Conservation (phyloP, 2,888 invertebrate species). For the Volucella inflata region DNA sequence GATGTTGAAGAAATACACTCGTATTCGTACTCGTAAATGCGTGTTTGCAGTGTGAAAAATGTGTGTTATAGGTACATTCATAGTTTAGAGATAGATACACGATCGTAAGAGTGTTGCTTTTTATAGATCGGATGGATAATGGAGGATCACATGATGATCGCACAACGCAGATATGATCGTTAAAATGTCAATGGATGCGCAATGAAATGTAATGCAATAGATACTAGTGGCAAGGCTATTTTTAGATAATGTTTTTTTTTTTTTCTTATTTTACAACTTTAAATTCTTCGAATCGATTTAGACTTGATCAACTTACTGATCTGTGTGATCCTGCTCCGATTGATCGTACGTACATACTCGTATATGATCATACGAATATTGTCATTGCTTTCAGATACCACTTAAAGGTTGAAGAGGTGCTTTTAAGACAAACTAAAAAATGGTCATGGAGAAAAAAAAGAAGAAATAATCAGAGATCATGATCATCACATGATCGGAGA, state of each 20-base stretch:
- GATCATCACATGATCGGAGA: too few relatives aligned
- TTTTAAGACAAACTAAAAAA: too few relatives aligned
- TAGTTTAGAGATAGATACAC: neutral
- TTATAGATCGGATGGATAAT: slow-evolving; percentile 56
- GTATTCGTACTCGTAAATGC: slow-evolving; percentile 23
- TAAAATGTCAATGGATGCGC: slow-evolving; percentile 66
- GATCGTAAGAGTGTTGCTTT: slow-evolving; percentile 17
- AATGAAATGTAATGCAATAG: slow-evolving; percentile 53
- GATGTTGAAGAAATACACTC: neutral
- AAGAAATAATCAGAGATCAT: too few relatives aligned
- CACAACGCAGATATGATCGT: slow-evolving; percentile 55
- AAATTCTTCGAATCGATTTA: slow-evolving; percentile 43
- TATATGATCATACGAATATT: too few relatives aligned
- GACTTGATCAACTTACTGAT: slow-evolving; percentile 56
- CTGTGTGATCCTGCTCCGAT: slow-evolving; percentile 6
- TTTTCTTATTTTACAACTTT: slow-evolving; percentile 54
- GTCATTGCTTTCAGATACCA: too few relatives aligned
- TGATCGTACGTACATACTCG: too few relatives aligned
- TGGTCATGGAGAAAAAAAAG: too few relatives aligned
- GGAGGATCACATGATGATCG: slow-evolving; percentile 51
- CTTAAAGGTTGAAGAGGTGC: too few relatives aligned
- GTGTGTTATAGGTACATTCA: slow-evolving; percentile 42
- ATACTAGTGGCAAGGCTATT: slow-evolving; percentile 66
- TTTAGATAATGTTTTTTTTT: slow-evolving; percentile 52
- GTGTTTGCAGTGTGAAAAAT: slow-evolving; percentile 71